A percentile compares a stretch with the other conserved stretches of the same genome.
Evolutionary conservation across 2,888 invertebrate species (phyloP).

Genomic region (Eupelmus urozonus): DNA sequence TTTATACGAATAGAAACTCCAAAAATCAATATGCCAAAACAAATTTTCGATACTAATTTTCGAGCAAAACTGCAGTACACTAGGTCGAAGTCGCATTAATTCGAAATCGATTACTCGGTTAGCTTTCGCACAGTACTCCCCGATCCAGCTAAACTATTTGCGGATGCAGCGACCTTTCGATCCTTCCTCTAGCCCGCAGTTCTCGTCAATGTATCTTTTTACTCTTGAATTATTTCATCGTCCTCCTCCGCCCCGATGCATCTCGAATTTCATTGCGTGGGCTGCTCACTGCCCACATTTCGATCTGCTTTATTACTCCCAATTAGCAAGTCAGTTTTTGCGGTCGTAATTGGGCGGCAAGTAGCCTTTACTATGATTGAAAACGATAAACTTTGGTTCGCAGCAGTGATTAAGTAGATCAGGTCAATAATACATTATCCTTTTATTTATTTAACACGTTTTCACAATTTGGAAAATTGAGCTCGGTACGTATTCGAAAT

Average conservation of each 20-base stretch:
- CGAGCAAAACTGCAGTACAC: neutral
- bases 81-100: conserved; percentile 37
- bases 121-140: neutral
- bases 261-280: too few relatives aligned
- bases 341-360: too few relatives aligned
- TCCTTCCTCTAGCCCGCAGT: neutral
- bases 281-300: too few relatives aligned
- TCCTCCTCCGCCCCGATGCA: neutral
- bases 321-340: too few relatives aligned
- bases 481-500: conserved; percentile 5
- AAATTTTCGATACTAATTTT: too few relatives aligned
- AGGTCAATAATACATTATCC: neutral
- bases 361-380: neutral
- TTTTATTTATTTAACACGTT: neutral
- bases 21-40: too few relatives aligned
- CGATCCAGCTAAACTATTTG: conserved; percentile 15
- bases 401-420: too few relatives aligned
- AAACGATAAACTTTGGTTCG: neutral
- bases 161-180: conserved; percentile 19
- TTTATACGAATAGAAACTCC: too few relatives aligned
- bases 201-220: neutral
- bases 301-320: too few relatives aligned
- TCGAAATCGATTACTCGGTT: conserved; percentile 21
- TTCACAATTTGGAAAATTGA: neutral
- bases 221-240: neutral